Evolutionary conservation across 2,888 invertebrate genomes (phyloP).

Genomic region (Villa cingulata): DNA sequence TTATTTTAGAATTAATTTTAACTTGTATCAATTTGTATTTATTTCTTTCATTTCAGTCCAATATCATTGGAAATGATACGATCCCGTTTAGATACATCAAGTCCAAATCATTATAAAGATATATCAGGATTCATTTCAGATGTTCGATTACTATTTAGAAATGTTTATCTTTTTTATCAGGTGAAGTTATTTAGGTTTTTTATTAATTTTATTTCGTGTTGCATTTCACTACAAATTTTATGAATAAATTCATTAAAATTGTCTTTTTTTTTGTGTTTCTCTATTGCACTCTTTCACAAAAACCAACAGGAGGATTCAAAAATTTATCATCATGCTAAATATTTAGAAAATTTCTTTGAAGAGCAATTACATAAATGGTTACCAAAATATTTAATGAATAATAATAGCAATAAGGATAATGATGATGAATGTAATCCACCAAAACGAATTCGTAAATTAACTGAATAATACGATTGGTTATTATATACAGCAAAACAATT

Average conservation of each 20-base stretch:
- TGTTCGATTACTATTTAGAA: constrained; percentile 72
- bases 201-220: too few species aligned
- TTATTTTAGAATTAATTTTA: not conserved
- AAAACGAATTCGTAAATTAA: constrained; percentile 25
- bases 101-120: constrained; percentile 57
- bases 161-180: constrained; percentile 72
- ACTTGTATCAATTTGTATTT: not conserved
- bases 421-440: constrained; percentile 30
- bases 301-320: constrained; percentile 63
- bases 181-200: constrained; percentile 34
- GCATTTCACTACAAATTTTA: too few species aligned
- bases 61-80: constrained; percentile 78
- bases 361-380: constrained; percentile 68
- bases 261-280: too few species aligned
- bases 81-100: constrained; percentile 60
- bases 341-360: constrained; percentile 75
- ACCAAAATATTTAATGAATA: constrained; percentile 46
- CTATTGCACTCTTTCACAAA: too few species aligned
- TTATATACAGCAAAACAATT: too few species aligned
- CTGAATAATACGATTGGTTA: not conserved
- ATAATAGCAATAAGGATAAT: constrained; percentile 15
- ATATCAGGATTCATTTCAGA: constrained; percentile 66
- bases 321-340: constrained; percentile 64
- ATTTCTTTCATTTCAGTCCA: constrained; percentile 37
- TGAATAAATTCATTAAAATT: not conserved